Conservation (phyloP, 1,140 invertebrate species). For the Trinorchestia longiramus region DNA sequence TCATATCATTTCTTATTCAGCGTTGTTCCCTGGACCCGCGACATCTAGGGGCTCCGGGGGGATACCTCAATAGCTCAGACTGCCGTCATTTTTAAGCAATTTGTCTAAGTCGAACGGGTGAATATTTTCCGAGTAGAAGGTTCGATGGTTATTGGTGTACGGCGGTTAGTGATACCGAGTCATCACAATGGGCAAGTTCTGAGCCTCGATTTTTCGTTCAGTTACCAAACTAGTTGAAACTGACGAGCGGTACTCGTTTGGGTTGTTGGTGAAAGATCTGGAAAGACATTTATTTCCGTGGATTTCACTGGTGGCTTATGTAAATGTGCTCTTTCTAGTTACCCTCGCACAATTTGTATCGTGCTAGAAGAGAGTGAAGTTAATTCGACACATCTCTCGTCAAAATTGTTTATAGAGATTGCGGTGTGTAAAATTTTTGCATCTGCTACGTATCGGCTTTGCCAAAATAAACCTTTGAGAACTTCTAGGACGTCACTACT, state of each 20-base stretch:
- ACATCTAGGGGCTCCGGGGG: not conserved
- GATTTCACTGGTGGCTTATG: not conserved
- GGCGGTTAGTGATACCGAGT: not conserved
- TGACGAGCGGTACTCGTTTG: not conserved
- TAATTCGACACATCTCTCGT: not conserved
- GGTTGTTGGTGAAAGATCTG: not conserved
- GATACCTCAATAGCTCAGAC: not conserved
- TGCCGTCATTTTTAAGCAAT: not conserved
- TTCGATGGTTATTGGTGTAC: not conserved
- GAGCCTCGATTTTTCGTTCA: not conserved
- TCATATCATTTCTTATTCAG: not conserved
- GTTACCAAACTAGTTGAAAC: not conserved
- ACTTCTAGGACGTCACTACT: too few species aligned
- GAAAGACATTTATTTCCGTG: not conserved
- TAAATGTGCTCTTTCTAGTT: not conserved
- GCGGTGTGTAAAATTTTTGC: not conserved
- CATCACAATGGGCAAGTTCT: not conserved
- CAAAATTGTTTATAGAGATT: not conserved
- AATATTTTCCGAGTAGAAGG: not conserved
- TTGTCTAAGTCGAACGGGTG: not conserved
- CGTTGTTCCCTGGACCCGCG: not conserved
- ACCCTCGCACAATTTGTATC: not conserved
- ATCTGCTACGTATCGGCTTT: not conserved
- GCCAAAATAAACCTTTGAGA: too few species aligned
- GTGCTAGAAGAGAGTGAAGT: not conserved